These are phyloP conservation scores for Drosophila micromelanica DNA, from an alignment of 1,140 invertebrate species.

Conservation along the genomic window DNA sequence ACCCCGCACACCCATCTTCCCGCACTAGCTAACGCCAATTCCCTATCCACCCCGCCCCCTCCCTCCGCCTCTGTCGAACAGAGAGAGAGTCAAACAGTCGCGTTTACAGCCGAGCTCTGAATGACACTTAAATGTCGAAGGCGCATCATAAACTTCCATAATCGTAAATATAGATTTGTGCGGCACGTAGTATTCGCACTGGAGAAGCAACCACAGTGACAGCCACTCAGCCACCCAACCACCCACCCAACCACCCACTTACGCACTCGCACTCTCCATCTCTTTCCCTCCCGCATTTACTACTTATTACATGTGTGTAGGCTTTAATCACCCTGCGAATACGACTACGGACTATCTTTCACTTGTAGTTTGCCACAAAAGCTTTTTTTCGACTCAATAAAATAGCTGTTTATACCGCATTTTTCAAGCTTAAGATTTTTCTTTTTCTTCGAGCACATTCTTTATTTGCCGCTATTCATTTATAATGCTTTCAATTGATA, in stretches of 20 bases:
- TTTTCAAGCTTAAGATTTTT: neutral
- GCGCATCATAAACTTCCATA: slow-evolving; percentile 64
- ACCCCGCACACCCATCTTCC: neutral
- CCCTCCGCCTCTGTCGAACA: neutral
- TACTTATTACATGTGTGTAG: slow-evolving; percentile 9
- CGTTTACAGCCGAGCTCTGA: slow-evolving; percentile 68
- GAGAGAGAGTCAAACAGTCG: slow-evolving; percentile 32
- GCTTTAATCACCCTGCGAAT: slow-evolving; percentile 8
- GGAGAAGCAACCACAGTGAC: neutral
- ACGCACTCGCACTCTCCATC: neutral
- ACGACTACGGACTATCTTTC: neutral
- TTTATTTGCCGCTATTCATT: too few species aligned
- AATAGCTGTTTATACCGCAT: neutral
- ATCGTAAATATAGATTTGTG: slow-evolving; percentile 80
- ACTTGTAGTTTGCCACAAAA: neutral
- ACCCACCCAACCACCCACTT: neutral
- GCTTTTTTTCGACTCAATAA: neutral
- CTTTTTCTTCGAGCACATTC: neutral
- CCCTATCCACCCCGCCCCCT: neutral
- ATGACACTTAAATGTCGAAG: slow-evolving; percentile 73
- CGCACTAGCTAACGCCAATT: neutral
- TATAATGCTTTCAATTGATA: too few species aligned
- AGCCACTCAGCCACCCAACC: neutral
- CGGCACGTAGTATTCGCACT: slow-evolving; percentile 40
- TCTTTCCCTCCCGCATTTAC: neutral